These are phyloP conservation scores for Calephelis virginiensis DNA, from an alignment of 1,140 invertebrate genomes.

Conservation along the genomic window DNA sequence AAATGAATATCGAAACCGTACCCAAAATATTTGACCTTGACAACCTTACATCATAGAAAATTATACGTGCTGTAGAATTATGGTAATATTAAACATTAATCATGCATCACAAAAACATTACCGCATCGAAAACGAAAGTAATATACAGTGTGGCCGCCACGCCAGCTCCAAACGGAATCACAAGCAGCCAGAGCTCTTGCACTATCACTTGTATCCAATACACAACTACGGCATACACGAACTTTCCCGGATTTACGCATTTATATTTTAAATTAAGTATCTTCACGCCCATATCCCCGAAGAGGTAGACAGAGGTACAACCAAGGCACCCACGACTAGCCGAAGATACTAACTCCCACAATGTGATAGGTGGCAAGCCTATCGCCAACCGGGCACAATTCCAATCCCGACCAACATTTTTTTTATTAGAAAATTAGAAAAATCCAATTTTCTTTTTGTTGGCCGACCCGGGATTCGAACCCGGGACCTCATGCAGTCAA, in stretches of 20 bases:
- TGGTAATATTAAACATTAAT: background rate
- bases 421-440: no score
- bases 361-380: no score
- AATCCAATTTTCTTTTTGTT: no score
- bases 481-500: no score
- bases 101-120: constrained; percentile 9
- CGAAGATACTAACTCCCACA: no score
- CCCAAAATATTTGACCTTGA: constrained; percentile 5
- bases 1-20: no score
- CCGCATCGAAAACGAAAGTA: constrained; percentile 13
- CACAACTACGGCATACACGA: background rate
- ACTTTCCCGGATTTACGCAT: constrained; percentile 1
- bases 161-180: background rate
- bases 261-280: background rate
- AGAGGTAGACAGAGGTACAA: no score
- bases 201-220: constrained; percentile 2
- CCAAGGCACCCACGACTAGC: no score
- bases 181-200: background rate
- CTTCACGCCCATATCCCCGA: no score
- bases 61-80: background rate
- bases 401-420: no score
- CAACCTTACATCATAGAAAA: constrained; percentile 4
- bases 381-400: no score
- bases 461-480: no score
- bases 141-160: background rate